These are phyloP conservation scores for Enoplosus armatus DNA, from an alignment of 2,797 vertebrate species.

Conservation along the genomic window DNA sequence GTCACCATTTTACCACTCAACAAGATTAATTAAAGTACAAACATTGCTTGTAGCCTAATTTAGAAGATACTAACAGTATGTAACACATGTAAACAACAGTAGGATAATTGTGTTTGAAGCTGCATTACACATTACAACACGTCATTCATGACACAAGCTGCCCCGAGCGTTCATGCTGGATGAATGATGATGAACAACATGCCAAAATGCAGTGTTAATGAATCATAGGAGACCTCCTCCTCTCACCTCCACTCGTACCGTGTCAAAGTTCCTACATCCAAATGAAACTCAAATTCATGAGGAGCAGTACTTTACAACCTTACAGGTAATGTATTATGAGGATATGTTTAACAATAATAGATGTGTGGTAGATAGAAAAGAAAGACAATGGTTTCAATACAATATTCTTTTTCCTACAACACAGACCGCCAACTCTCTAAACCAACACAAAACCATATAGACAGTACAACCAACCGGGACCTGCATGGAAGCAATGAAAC, in stretches of 20 bases:
- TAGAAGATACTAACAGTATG: too few species aligned
- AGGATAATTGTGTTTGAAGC: not conserved
- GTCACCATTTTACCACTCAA: not conserved
- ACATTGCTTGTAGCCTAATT: not conserved
- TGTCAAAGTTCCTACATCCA: conserved; percentile 23
- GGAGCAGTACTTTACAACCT: not conserved
- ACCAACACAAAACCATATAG: not conserved
- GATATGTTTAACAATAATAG: not conserved
- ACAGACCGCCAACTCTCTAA: not conserved
- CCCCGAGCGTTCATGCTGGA: not conserved
- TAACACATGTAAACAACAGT: not conserved
- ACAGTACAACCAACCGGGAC: not conserved
- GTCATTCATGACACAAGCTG: not conserved
- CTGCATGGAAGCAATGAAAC: not conserved
- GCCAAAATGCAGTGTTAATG: too few species aligned
- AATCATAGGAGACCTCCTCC: not conserved
- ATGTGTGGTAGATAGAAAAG: not conserved
- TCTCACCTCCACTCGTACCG: not conserved
- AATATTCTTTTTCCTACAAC: not conserved
- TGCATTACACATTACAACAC: not conserved
- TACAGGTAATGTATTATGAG: not conserved
- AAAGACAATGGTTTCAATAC: too few species aligned
- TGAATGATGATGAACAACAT: not conserved
- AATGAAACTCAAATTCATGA: not conserved
- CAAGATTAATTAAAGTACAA: not conserved